These are phyloP conservation scores for Peribatodes rhomboidaria DNA, from an alignment of 2,888 invertebrate species.

Conservation along the genomic window DNA sequence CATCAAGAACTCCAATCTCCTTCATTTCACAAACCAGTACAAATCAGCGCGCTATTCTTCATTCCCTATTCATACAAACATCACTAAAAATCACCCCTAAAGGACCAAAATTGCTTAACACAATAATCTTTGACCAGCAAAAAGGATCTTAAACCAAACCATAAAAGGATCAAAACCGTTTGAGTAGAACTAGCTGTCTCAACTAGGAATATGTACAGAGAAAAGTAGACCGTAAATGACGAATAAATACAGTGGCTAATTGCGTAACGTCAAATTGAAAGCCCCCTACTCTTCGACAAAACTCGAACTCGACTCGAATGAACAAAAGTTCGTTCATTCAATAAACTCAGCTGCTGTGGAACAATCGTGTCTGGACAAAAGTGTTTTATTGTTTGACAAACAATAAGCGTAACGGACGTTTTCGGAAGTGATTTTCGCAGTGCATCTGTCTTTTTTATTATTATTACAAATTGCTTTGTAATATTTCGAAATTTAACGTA, in stretches of 20 bases:
- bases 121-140: neutral
- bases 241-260: neutral
- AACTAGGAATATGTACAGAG: neutral
- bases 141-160: neutral
- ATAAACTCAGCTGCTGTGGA: constrained; percentile 43
- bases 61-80: constrained; percentile 22
- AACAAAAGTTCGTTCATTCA: constrained; percentile 29
- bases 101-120: constrained; percentile 20
- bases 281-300: constrained; percentile 26
- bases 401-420: constrained; percentile 51
- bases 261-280: constrained; percentile 19
- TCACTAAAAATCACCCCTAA: constrained; percentile 20
- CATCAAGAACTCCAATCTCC: constrained; percentile 16
- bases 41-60: constrained; percentile 34
- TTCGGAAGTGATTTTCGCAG: constrained; percentile 55
- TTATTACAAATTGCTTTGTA: too few relatives aligned
- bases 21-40: constrained; percentile 14
- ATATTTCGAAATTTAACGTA: too few relatives aligned
- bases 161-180: constrained; percentile 26
- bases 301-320: constrained; percentile 27
- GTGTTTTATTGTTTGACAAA: constrained; percentile 43
- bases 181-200: neutral
- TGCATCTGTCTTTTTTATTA: constrained; percentile 42
- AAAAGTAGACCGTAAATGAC: constrained; percentile 1
- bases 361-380: constrained; percentile 48